phyloP scores from a whole-genome alignment of 2,888 invertebrate species.

The Empis livida region DNA sequence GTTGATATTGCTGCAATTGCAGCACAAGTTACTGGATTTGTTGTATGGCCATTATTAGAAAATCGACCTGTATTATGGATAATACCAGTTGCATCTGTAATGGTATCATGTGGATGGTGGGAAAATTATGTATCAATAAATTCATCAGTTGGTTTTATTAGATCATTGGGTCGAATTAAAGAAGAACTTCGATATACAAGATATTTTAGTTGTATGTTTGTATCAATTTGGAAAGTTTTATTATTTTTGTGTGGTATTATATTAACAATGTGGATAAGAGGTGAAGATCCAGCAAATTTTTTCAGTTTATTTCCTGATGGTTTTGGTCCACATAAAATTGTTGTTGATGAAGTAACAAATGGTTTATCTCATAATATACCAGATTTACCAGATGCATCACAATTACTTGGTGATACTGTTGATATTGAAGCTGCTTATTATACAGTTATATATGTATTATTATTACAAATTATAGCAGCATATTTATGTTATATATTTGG shows the following conservation, averaged over 20 bases:
- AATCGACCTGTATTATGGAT: conserved; percentile 66
- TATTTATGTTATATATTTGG: conserved; percentile 86
- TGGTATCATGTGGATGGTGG: conserved; percentile 95
- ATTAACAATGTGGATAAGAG: conserved; percentile 58
- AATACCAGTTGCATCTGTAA: conserved; percentile 70
- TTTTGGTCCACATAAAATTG: conserved; percentile 66
- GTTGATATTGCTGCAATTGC: conserved; percentile 76
- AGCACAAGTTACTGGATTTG: conserved; percentile 81
- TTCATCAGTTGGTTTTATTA: conserved; percentile 61
- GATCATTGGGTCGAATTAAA: conserved; percentile 62
- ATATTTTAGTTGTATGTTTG: conserved; percentile 80
- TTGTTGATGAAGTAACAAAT: conserved; percentile 49
- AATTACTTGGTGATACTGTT: conserved; percentile 54
- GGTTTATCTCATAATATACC: conserved; percentile 39
- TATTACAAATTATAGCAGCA: conserved; percentile 70
- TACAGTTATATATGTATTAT: conserved; percentile 60
- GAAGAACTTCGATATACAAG: conserved; percentile 66
- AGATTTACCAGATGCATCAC: conserved; percentile 62
- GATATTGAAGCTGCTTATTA: conserved; percentile 56
- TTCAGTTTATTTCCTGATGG: conserved; percentile 62
- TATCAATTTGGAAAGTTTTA: conserved; percentile 82
- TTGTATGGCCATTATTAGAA: conserved; percentile 81
- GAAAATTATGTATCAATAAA: conserved; percentile 88
- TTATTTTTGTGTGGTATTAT: conserved; percentile 64
- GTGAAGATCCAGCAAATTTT: conserved; percentile 62